Evolutionary conservation across 2,888 invertebrate species (phyloP), one percentile per base, ranked within the genome.

Genomic region (Lamellibrachia columna): DNA sequence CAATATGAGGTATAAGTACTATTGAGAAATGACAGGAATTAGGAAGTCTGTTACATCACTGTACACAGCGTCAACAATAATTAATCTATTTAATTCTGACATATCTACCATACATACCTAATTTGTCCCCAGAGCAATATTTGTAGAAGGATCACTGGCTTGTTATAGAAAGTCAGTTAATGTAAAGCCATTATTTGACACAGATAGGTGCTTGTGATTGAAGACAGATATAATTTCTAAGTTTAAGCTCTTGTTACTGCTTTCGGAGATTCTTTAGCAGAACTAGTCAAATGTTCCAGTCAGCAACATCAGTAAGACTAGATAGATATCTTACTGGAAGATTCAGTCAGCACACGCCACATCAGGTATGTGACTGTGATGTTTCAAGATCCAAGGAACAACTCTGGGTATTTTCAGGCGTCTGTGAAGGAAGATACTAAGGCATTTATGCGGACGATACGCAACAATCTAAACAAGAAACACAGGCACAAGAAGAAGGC

Each of bases 401-500:
- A 90, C 7, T 8, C 7, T 92, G 52, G 7, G 93, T 94, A 0
- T 40, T 40, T 94, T 55, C 94, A 97, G 97, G 96, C 96, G 3
- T 95, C 96, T 60, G 94, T 96, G 11, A 96, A 96, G 94, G 96
- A 97, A 93, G 96, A 96, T 92, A 96, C 96, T 4, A 95, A 96
- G 94, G 96, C 96, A 7, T 96, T 97, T 93, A 94, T 97, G 92
- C 96, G 96, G 94, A 96, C 96, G n/a, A 93, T 97, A 92, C 95
- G 96, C 92, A 97, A 97, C 94, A 96, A 96, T 93, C 93, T 97
- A 22, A 95, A 95, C 93, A 95, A 94, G 92, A 95, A 95, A 90
- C 94, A 95, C 92, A 93, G 95, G 15, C 93, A 94, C 91, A 95
- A 95, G 91, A 93, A 95, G 93, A 95, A 95, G 91, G 94, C 94